These are phyloP conservation scores for Hololepta plana DNA, from an alignment of 2,888 invertebrate genomes.

Conservation along the genomic window DNA sequence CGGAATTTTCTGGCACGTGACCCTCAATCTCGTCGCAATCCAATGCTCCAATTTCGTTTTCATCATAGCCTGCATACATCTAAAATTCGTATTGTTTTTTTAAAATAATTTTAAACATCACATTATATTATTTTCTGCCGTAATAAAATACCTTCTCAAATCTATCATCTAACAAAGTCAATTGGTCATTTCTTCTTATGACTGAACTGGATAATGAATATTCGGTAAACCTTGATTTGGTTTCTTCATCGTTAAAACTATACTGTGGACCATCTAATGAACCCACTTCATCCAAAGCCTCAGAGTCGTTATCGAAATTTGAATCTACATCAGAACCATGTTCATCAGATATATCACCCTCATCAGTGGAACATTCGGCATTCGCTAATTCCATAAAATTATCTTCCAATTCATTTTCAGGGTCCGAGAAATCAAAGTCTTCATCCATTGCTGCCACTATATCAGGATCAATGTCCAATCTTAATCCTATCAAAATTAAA, in stretches of 20 bases:
- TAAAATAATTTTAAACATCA: constrained; percentile 4
- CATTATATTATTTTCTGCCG: constrained; percentile 1
- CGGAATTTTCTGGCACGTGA: constrained; percentile 45
- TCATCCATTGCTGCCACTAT: constrained; percentile 85
- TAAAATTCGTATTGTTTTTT: constrained; percentile 16
- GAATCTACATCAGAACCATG: constrained; percentile 12
- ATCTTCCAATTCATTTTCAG: constrained; percentile 74
- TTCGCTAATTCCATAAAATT: constrained; percentile 79
- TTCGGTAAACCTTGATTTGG: constrained; percentile 75
- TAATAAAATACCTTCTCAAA: constrained; percentile 56
- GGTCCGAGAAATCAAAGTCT: constrained; percentile 73
- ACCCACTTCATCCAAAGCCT: constrained; percentile 28
- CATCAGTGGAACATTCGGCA: constrained; percentile 29
- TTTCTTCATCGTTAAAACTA: constrained; percentile 47
- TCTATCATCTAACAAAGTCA: constrained; percentile 64
- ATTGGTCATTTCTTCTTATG: constrained; percentile 65
- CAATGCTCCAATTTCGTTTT: constrained; percentile 75
- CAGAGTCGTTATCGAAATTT: constrained; percentile 17
- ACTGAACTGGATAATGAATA: constrained; percentile 91
- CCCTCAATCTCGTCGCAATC: constrained; percentile 85
- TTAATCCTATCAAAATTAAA: constrained; percentile 24
- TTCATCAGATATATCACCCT: constrained; percentile 18
- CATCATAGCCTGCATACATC: constrained; percentile 72
- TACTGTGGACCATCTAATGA: constrained; percentile 28
- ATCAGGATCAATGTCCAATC: constrained; percentile 76